A percentile compares a stretch with the other conserved stretches of the same genome.
Conservation (phyloP, 2,113 vertebrate species). For the Microtus richardsoni region DNA sequence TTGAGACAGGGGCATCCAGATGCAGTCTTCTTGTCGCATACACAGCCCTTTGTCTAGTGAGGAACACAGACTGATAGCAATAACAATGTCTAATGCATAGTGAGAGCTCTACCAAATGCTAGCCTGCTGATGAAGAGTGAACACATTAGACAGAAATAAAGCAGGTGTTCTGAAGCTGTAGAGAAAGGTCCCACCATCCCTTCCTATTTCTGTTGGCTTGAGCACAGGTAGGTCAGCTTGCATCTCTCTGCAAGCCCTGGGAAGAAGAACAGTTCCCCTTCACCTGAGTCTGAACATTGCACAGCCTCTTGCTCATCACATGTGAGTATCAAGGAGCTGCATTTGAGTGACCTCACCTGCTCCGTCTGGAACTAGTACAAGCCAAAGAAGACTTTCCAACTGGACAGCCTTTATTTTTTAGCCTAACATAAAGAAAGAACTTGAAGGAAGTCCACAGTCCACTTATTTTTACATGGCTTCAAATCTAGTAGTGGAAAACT, state of each 20-base stretch:
- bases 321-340: not conserved
- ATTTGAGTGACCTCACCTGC: conserved; percentile 9
- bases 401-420: conserved; percentile 48
- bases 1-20: not conserved
- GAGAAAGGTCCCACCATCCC: not conserved
- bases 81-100: not conserved
- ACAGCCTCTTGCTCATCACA: not conserved
- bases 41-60: not conserved
- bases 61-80: not conserved
- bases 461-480: conserved; percentile 18
- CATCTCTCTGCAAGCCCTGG: not conserved
- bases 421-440: conserved; percentile 43
- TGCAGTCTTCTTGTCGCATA: not conserved
- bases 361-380: conserved; percentile 25
- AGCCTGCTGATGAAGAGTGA: not conserved
- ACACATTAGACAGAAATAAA: not conserved
- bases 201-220: not conserved
- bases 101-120: not conserved
- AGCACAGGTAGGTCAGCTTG: not conserved
- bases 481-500: not conserved
- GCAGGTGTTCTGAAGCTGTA: not conserved
- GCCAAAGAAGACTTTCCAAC: not conserved
- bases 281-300: not conserved
- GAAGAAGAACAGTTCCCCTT: not conserved
- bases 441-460: conserved; percentile 12